Conservation (phyloP, 2,888 invertebrate genomes). For the Myopa testacea region DNA sequence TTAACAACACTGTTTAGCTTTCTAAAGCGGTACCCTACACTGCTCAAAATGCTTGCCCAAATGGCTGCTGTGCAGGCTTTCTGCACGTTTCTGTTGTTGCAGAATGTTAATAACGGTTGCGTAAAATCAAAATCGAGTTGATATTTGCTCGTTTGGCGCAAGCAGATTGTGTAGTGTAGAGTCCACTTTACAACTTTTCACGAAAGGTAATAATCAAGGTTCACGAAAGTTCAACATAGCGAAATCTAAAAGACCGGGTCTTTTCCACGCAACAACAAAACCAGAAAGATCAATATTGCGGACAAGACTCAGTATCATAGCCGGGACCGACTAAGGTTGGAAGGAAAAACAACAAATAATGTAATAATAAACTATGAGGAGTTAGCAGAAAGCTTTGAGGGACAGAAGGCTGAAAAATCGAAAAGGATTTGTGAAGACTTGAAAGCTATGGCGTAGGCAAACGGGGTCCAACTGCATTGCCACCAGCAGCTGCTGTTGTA, state of each 20-base stretch:
- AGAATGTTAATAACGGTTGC: no score
- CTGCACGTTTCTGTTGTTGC: no score
- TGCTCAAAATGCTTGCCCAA: no score
- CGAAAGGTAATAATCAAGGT: neutral
- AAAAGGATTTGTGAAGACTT: neutral
- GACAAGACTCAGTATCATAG: conserved; percentile 65
- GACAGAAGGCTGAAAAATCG: neutral
- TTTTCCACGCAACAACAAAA: conserved; percentile 15
- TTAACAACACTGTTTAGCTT: no score
- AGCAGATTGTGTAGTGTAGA: no score
- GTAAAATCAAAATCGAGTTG: no score
- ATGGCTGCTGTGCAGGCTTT: no score
- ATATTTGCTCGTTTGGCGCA: no score
- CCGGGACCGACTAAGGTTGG: conserved; percentile 65
- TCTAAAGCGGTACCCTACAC: no score
- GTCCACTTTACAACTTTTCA: no score
- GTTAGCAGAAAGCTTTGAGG: neutral
- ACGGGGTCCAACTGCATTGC: neutral
- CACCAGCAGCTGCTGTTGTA: neutral
- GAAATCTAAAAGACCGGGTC: conserved; percentile 17
- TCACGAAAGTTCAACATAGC: neutral
- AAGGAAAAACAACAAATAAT: conserved; percentile 45
- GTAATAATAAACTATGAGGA: conserved; percentile 10
- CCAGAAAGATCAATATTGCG: conserved; percentile 11
- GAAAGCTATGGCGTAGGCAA: neutral